Percentiles rank a stretch among this genome's conserved stretches.
Conservation (phyloP, 2,797 vertebrate species). For the Macrochelys suwanniensis region DNA sequence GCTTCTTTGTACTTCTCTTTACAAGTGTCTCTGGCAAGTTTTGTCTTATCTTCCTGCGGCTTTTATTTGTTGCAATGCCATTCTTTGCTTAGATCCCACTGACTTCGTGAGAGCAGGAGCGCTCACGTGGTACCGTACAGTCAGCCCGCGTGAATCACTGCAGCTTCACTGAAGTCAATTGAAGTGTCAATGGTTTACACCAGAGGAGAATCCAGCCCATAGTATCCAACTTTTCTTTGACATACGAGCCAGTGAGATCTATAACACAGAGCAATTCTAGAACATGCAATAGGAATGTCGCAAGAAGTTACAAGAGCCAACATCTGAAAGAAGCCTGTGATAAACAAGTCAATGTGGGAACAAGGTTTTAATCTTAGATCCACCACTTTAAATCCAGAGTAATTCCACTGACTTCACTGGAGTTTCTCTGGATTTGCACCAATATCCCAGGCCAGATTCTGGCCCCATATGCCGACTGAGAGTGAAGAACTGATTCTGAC, state of each 20-base stretch:
- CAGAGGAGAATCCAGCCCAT: not conserved
- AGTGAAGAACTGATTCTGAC: not conserved
- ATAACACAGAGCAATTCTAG: constrained; percentile 33
- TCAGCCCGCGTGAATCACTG: not conserved
- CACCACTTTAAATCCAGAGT: not conserved
- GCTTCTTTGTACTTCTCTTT: not conserved
- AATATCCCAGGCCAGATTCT: not conserved
- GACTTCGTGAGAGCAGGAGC: not conserved
- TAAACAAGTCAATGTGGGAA: constrained; percentile 41
- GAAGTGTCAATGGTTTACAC: constrained; percentile 14
- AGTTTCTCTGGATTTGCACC: not conserved
- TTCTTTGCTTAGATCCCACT: not conserved
- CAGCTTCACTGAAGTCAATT: not conserved
- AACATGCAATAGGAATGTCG: constrained; percentile 36
- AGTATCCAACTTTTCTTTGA: not conserved
- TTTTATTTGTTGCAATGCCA: accelerated
- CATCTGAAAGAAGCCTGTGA: not conserved
- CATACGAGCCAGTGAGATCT: not conserved
- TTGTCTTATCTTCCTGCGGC: not conserved
- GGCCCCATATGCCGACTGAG: not conserved
- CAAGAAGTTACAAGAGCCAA: constrained; percentile 13
- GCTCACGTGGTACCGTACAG: not conserved
- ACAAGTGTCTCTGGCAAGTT: not conserved
- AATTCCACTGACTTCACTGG: not conserved
- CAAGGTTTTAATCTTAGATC: constrained; percentile 31